Conservation (phyloP, 2,113 vertebrate genomes). For the Urocolius indicus region DNA sequence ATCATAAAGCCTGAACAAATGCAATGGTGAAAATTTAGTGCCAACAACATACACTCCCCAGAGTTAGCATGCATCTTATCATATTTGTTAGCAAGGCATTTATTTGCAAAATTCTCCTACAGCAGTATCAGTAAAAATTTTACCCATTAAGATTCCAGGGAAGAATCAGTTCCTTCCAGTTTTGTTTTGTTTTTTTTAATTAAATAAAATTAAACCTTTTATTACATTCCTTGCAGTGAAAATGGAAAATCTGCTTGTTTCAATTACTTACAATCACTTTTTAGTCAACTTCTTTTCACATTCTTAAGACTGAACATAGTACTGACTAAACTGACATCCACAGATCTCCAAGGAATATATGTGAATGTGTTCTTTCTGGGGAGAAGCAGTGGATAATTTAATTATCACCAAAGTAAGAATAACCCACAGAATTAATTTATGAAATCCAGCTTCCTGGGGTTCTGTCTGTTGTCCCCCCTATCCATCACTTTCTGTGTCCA, state of each 20-base stretch:
- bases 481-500: background rate
- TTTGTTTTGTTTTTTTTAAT: background rate
- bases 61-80: background rate
- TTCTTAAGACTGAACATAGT: background rate
- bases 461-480: background rate
- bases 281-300: background rate
- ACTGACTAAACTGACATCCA: background rate
- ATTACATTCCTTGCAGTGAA: background rate
- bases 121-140: background rate
- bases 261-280: background rate
- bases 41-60: background rate
- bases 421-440: rapidly evolving
- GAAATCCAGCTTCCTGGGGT: background rate
- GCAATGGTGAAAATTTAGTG: background rate
- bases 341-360: background rate
- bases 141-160: background rate
- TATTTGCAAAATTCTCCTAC: background rate
- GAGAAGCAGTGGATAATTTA: background rate
- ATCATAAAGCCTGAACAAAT: background rate
- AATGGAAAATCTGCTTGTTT: background rate
- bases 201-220: background rate
- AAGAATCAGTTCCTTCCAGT: background rate
- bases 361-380: background rate
- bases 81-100: background rate
- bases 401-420: background rate